Percentiles rank a stretch among this genome's conserved stretches.
These are phyloP conservation scores for Lepeophtheirus nordmannii DNA, from an alignment of 2,888 invertebrate genomes.

Conservation along the genomic window DNA sequence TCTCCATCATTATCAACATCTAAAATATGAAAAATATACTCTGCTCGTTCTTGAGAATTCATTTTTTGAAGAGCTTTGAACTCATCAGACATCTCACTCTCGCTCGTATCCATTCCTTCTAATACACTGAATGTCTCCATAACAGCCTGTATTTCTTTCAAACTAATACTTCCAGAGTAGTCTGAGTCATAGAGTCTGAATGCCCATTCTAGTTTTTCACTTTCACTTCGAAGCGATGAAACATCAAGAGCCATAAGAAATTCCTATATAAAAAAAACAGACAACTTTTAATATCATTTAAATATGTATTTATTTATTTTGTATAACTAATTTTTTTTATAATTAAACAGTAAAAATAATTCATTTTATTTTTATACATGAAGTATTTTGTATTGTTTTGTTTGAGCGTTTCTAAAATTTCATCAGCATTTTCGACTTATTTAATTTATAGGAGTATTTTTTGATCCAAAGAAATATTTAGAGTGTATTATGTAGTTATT, in stretches of 20 bases:
- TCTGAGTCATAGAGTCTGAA: constrained; percentile 19
- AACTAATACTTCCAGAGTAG: neutral
- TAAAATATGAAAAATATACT: neutral
- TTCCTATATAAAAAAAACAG: neutral
- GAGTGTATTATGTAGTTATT: too few species aligned
- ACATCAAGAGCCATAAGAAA: constrained; percentile 12
- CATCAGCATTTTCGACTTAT: too few species aligned
- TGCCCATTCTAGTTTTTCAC: constrained; percentile 13
- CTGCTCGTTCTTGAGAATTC: neutral
- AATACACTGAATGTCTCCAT: constrained; percentile 9
- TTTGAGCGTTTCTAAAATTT: too few species aligned
- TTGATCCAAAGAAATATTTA: too few species aligned
- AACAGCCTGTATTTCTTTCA: constrained; percentile 5
- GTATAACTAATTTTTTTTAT: too few species aligned
- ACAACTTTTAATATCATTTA: too few species aligned
- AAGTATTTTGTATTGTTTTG: too few species aligned
- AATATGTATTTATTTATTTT: too few species aligned
- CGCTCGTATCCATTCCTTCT: neutral
- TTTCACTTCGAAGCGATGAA: neutral
- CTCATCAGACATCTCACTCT: neutral
- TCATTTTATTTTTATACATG: too few species aligned
- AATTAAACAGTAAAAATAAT: too few species aligned
- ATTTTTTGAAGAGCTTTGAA: neutral
- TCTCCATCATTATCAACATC: constrained; percentile 18
- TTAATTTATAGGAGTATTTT: too few species aligned